Conservation (phyloP, 2,888 invertebrate species). For the Creontiades dilutus region DNA sequence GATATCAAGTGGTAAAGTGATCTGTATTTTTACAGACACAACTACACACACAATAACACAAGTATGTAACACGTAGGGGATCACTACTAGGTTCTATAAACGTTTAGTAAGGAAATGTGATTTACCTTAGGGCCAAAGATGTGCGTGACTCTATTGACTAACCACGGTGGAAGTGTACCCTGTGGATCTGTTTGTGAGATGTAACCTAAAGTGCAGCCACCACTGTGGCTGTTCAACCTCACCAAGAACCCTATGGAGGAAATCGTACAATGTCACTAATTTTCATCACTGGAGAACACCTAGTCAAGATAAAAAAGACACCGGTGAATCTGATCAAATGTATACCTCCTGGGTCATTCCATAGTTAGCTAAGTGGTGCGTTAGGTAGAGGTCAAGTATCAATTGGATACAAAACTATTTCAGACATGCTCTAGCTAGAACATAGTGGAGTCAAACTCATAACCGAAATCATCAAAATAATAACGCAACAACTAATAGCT, state of each 20-base stretch:
- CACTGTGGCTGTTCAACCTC: conserved; percentile 72
- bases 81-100: conserved; percentile 35
- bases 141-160: conserved; percentile 92
- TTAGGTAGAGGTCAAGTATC: too few species aligned
- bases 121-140: conserved; percentile 89
- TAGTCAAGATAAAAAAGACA: neutral
- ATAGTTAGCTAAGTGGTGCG: neutral
- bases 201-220: conserved; percentile 90
- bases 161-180: conserved; percentile 92
- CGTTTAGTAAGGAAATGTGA: conserved; percentile 47
- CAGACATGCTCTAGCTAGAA: too few species aligned
- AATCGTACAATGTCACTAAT: conserved; percentile 45
- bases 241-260: conserved; percentile 73
- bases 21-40: too few species aligned
- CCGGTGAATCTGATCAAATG: neutral
- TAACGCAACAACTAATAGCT: too few species aligned
- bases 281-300: neutral
- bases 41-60: neutral
- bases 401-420: too few species aligned
- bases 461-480: too few species aligned
- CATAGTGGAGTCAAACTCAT: too few species aligned
- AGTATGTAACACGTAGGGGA: neutral
- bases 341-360: neutral
- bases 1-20: neutral
- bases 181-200: conserved; percentile 94